Evolutionary conservation across 2,797 vertebrate species (phyloP), one percentile per base, ranked within the genome.

Genomic region (Botia kubotai): DNA sequence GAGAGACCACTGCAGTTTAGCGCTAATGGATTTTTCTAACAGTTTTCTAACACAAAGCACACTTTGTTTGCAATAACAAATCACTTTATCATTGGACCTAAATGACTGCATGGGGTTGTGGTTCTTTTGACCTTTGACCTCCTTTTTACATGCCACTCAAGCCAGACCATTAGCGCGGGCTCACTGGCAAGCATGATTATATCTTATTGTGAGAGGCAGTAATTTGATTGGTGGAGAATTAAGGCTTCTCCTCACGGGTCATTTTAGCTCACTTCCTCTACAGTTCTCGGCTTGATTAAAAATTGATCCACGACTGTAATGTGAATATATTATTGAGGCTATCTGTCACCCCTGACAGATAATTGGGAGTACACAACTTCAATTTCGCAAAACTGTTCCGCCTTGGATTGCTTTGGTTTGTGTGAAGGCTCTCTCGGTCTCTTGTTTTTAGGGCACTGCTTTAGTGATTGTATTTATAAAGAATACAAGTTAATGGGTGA

Each of bases 251-350:
- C 96, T 98, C 93, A 94, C 95, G 96, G 97, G 96, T 97, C 96
- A 97, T 98, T 98, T 98, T 96, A 97, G 97, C 96, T 95, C 95
- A 95, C 96, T 97, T 96, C 95, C 97, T 97, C 97, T 96, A 98
- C 98, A 98, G 97, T 99, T 98, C 97, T 98, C 95, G 94, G 95
- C 97, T 98, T 99, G 97, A 99, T 98, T 98, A 98, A 99, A 98
- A 98, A 99, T 99, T 99, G 98, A 99, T 99, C 97, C 95, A 96
- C 95, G 93, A 94, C 95, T 93, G 97, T 97, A 96, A 96, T 98
- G 96, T 98, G 97, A 99, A 98, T 99, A 98, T 98, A 98, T 98
- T 98, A 98, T 98, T 98, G 96, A 95, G 95, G 95, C 96, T 94
- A 98, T 99, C 96, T 97, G 97, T 99, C 97, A 98, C 95, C 92